These are phyloP conservation scores for Parapristionchus giblindavisi DNA, from an alignment of 2,888 invertebrate species.

Conservation along the genomic window DNA sequence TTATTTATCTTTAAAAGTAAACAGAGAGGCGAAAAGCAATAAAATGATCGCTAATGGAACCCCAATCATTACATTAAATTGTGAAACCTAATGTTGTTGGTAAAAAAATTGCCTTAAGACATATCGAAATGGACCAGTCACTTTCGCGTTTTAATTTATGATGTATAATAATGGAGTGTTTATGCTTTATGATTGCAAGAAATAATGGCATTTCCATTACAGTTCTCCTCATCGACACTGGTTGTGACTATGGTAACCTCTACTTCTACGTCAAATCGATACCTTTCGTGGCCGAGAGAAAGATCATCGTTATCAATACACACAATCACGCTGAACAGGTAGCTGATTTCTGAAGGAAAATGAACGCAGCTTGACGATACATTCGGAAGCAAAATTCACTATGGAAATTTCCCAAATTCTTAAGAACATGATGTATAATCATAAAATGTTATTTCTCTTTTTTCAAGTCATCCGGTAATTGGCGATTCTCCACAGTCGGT, in stretches of 20 bases:
- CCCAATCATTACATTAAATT: too few relatives aligned
- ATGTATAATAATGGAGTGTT: too few relatives aligned
- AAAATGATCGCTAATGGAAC: too few relatives aligned
- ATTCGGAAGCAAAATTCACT: not conserved
- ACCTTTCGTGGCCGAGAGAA: conserved; percentile 46
- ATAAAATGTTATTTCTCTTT: not conserved
- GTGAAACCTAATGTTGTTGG: too few relatives aligned
- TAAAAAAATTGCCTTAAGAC: too few relatives aligned
- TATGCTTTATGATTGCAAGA: too few relatives aligned
- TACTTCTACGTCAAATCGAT: conserved; percentile 51
- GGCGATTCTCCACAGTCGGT: conserved; percentile 58
- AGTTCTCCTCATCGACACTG: conserved; percentile 57
- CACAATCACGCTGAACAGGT: conserved; percentile 61
- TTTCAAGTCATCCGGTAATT: conserved; percentile 56
- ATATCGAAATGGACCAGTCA: too few relatives aligned
- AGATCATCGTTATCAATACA: conserved; percentile 56
- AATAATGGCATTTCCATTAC: too few relatives aligned
- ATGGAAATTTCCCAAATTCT: not conserved
- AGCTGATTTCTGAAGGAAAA: not conserved
- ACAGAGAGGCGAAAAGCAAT: too few relatives aligned
- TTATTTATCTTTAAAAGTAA: too few relatives aligned
- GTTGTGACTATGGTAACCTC: conserved; percentile 56
- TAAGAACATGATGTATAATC: not conserved
- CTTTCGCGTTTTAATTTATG: too few relatives aligned
- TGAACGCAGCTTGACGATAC: not conserved